Conservation (phyloP, 2,113 vertebrate species). For the Lathamus discolor region DNA sequence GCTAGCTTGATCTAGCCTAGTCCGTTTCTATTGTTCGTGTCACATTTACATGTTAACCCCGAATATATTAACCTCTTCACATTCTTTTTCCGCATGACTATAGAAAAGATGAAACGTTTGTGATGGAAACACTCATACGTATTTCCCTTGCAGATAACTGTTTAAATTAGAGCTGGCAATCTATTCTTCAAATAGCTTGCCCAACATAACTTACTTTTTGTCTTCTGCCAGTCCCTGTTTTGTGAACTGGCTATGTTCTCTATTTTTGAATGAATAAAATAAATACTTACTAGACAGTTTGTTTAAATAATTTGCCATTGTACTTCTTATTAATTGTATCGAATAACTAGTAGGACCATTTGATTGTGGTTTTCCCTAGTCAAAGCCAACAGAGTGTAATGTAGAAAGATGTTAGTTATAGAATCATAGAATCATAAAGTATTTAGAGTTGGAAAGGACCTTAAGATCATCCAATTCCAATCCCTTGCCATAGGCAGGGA, state of each 20-base stretch:
- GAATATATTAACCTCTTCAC: neutral
- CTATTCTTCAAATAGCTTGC: neutral
- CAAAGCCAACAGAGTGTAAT: neutral
- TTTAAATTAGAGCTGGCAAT: neutral
- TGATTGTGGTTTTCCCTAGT: neutral
- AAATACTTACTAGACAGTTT: neutral
- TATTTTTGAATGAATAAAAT: neutral
- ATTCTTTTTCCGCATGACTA: neutral
- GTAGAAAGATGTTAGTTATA: neutral
- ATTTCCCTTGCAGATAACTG: neutral
- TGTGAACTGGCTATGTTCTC: neutral
- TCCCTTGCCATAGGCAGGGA: too few relatives aligned
- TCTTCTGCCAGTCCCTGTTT: neutral
- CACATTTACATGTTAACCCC: fast-evolving
- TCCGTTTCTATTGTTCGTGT: neutral
- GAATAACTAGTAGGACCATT: neutral
- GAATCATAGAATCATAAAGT: too few relatives aligned
- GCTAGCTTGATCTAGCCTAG: neutral
- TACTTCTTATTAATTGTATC: neutral
- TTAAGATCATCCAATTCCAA: too few relatives aligned
- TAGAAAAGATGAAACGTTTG: neutral
- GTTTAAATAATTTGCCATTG: neutral
- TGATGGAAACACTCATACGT: neutral
- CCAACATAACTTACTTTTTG: neutral
- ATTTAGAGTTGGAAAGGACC: too few relatives aligned